phyloP scores from a whole-genome alignment of 2,797 vertebrate species.

The Apogon hyalosoma region DNA sequence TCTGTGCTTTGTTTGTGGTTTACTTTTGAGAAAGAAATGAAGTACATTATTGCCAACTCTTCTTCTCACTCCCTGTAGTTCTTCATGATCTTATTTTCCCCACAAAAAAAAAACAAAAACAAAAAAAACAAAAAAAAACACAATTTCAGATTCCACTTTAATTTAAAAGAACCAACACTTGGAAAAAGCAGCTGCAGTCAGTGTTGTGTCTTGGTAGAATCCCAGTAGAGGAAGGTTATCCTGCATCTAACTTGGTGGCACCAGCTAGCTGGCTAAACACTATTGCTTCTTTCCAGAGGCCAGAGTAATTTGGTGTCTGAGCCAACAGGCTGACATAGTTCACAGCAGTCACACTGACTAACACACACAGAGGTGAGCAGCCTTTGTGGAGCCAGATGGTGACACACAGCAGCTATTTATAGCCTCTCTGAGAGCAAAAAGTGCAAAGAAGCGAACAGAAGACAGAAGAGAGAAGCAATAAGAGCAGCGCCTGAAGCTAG shows the following conservation, averaged over 20 bases:
- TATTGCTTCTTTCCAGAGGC: constrained; percentile 61
- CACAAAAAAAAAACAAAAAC: constrained; percentile 3
- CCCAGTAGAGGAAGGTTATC: constrained; percentile 38
- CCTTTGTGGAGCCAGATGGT: constrained; percentile 73
- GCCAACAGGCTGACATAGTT: constrained; percentile 68
- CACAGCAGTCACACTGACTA: constrained; percentile 64
- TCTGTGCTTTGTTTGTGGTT: too few relatives aligned
- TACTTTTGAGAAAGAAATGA: too few relatives aligned
- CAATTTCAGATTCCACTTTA: constrained; percentile 12
- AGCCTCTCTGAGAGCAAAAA: constrained; percentile 40
- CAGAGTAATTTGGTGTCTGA: constrained; percentile 50
- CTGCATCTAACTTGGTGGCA: constrained; percentile 34
- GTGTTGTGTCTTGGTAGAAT: neutral
- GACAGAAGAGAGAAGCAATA: constrained; percentile 40
- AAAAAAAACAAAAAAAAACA: constrained; percentile 30
- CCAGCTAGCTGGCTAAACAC: constrained; percentile 54
- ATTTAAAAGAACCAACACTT: constrained; percentile 24
- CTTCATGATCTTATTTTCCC: too few relatives aligned
- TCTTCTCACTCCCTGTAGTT: too few relatives aligned
- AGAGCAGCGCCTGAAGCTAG: constrained; percentile 37
- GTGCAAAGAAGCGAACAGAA: constrained; percentile 44
- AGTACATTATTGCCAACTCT: too few relatives aligned
- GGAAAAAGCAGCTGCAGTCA: constrained; percentile 9
- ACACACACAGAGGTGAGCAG: constrained; percentile 71
- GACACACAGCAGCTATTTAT: constrained; percentile 73